Percentiles rank a stretch among this genome's conserved stretches.
Conservation (phyloP, 2,113 vertebrate genomes). For the Lepisosteus oculatus region DNA sequence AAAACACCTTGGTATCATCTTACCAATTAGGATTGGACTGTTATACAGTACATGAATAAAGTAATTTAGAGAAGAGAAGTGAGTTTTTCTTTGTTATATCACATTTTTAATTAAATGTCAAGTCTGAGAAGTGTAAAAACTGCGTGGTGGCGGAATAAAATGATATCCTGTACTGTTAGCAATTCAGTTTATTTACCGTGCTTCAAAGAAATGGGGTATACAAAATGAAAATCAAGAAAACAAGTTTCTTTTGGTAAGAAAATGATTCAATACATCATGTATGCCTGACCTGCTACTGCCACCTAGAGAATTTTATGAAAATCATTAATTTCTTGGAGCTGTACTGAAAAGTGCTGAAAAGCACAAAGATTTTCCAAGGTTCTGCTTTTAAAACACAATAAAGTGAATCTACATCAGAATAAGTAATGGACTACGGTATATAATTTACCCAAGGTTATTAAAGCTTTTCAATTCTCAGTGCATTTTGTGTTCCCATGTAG, state of each 20-base stretch:
- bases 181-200: not conserved
- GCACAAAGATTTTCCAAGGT: too few species aligned
- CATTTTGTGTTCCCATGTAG: too few species aligned
- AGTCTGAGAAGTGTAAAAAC: too few species aligned
- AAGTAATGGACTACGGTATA: too few species aligned
- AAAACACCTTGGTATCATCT: not conserved
- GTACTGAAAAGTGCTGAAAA: too few species aligned
- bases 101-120: conserved; percentile 10
- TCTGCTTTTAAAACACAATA: not conserved
- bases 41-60: conserved; percentile 11
- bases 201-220: too few species aligned
- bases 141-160: not conserved
- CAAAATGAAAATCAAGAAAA: too few species aligned
- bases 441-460: too few species aligned
- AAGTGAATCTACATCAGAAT: not conserved
- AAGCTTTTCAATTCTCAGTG: too few species aligned
- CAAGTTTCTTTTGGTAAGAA: not conserved
- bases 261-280: conserved; percentile 14
- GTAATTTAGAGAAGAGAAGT: conserved; percentile 18
- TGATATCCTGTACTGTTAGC: not conserved
- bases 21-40: not conserved
- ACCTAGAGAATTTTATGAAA: conserved; percentile 59
- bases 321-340: too few species aligned
- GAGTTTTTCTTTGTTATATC: conserved; percentile 16
- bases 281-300: conserved; percentile 70